Evolutionary conservation across 2,113 vertebrate genomes (phyloP).

Genomic region (Vulpes lagopus): DNA sequence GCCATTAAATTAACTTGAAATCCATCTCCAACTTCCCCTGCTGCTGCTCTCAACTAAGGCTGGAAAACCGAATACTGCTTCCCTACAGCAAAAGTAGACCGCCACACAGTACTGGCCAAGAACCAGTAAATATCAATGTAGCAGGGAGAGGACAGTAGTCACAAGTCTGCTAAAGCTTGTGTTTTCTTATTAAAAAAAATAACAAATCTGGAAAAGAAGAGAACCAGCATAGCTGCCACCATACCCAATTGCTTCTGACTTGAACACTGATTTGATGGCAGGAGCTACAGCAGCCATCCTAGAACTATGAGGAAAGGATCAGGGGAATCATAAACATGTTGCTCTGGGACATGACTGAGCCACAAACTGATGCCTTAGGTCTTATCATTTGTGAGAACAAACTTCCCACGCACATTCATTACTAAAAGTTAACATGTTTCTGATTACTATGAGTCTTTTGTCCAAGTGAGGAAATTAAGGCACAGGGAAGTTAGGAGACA

Average conservation of each 20-base stretch:
- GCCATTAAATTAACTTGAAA: not conserved
- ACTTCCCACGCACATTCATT: not conserved
- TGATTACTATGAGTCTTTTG: not conserved
- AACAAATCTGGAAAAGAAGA: not conserved
- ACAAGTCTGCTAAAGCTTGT: not conserved
- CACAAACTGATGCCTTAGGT: not conserved
- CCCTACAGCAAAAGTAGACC: not conserved
- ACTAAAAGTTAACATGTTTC: not conserved
- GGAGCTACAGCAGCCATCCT: not conserved
- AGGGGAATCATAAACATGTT: rapidly evolving
- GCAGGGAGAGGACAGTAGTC: not conserved
- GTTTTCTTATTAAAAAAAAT: not conserved
- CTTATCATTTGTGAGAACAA: not conserved
- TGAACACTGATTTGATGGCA: not conserved
- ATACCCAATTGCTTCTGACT: not conserved
- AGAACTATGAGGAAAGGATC: not conserved
- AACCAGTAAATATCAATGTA: not conserved
- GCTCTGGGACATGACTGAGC: not conserved
- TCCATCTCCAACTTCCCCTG: not conserved
- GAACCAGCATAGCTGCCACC: not conserved
- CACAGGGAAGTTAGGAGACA: not conserved
- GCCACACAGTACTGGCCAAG: not conserved
- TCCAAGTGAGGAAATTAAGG: not conserved
- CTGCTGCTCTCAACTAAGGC: not conserved
- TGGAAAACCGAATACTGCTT: not conserved